Conservation (phyloP, 2,888 invertebrate species). For the Adela reaumurella region DNA sequence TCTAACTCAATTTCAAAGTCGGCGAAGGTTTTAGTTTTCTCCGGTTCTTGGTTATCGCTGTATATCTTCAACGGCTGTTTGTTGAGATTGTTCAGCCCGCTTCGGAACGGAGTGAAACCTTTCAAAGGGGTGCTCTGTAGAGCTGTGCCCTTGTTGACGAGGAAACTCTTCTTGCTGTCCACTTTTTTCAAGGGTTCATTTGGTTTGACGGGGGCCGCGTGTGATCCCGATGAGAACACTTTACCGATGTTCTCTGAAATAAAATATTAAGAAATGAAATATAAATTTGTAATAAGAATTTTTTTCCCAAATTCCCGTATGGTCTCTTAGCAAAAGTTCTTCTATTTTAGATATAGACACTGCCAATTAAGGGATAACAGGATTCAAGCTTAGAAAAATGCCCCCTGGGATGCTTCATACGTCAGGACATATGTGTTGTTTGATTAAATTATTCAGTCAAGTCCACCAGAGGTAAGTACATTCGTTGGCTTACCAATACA, state of each 20-base stretch:
- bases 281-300: neutral
- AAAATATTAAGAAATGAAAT: neutral
- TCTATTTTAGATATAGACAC: too few species aligned
- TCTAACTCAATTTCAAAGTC: neutral
- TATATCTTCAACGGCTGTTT: neutral
- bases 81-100: neutral
- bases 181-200: slow-evolving; percentile 36
- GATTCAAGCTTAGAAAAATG: too few species aligned
- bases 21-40: neutral
- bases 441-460: too few species aligned
- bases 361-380: too few species aligned
- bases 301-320: too few species aligned
- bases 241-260: slow-evolving; percentile 41
- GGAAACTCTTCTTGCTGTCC: slow-evolving; percentile 34
- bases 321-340: too few species aligned
- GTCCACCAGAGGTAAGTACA: too few species aligned
- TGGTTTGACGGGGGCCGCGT: slow-evolving; percentile 29
- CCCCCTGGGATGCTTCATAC: too few species aligned
- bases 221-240: slow-evolving; percentile 15
- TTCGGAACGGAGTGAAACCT: neutral
- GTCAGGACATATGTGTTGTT: too few species aligned
- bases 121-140: slow-evolving; percentile 28
- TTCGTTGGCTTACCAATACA: too few species aligned
- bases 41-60: neutral
- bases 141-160: slow-evolving; percentile 36